These are phyloP conservation scores for Eulemur macaco DNA, from an alignment of 2,113 vertebrate species.

Conservation along the genomic window DNA sequence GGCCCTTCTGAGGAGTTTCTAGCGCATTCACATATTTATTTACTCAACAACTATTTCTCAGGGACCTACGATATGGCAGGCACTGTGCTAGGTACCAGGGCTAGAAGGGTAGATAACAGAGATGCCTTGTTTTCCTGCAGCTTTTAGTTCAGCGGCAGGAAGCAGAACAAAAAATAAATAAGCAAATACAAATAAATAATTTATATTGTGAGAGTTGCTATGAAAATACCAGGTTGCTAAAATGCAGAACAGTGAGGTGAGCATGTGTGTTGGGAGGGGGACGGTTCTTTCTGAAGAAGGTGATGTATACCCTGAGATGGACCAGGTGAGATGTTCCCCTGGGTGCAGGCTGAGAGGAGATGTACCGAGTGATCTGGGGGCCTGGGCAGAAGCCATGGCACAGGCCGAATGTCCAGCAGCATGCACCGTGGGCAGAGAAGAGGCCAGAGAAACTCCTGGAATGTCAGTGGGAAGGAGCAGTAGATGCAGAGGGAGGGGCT, in stretches of 20 bases:
- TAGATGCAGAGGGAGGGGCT: background rate
- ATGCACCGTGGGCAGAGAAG: background rate
- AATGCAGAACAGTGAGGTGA: background rate
- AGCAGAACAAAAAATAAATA: background rate
- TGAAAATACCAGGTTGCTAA: background rate
- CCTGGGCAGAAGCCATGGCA: background rate
- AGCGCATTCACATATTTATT: background rate
- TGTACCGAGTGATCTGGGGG: background rate
- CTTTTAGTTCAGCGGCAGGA: background rate
- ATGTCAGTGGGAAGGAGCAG: background rate
- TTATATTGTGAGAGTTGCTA: background rate
- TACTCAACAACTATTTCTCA: background rate
- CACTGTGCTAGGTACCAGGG: background rate
- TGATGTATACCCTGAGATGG: background rate
- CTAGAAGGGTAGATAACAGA: background rate
- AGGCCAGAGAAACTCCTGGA: background rate
- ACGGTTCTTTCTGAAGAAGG: background rate
- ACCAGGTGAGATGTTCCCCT: accelerated
- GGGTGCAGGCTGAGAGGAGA: too few relatives aligned
- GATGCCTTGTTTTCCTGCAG: background rate
- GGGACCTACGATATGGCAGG: background rate
- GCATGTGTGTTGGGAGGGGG: accelerated
- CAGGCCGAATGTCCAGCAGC: background rate
- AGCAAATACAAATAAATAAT: background rate
- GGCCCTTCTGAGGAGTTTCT: background rate